phyloP scores from a whole-genome alignment of 2,888 invertebrate species.

The Arge pagana region DNA sequence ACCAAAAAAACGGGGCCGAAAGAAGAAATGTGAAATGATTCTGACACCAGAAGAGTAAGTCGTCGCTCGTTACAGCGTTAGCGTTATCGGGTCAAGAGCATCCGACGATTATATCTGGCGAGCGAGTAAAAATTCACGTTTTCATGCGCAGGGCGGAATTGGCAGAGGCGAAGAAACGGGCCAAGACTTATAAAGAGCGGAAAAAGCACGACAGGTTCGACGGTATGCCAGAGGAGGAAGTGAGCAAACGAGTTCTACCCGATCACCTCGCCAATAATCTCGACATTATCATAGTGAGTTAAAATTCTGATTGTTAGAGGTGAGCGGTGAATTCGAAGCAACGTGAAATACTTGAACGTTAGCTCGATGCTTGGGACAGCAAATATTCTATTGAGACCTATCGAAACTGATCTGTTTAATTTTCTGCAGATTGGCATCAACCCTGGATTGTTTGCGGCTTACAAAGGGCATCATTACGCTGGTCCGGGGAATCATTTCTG shows the following conservation, averaged over 20 bases:
- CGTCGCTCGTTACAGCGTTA: too few species aligned
- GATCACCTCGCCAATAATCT: constrained; percentile 92
- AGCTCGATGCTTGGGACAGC: too few species aligned
- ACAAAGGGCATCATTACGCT: constrained; percentile 98
- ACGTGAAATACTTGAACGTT: too few species aligned
- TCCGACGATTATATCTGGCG: too few species aligned
- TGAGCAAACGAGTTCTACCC: constrained; percentile 88
- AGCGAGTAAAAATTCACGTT: too few species aligned
- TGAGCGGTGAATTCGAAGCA: too few species aligned
- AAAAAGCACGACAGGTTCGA: constrained; percentile 95
- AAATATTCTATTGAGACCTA: too few species aligned
- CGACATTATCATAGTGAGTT: constrained; percentile 98
- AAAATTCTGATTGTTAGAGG: too few species aligned
- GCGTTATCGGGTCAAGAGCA: too few species aligned
- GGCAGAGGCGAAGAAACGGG: constrained; percentile 57
- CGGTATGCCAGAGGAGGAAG: constrained; percentile 96
- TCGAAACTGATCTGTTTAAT: too few species aligned
- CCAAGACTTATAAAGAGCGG: constrained; percentile 72
- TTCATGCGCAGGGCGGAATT: constrained; percentile 57
- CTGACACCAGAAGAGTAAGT: constrained; percentile 59
- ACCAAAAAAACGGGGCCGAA: constrained; percentile 84
- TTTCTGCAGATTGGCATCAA: constrained; percentile 91
- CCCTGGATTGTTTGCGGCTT: constrained; percentile 95
- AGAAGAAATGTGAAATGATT: constrained; percentile 72
- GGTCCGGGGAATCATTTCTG: constrained; percentile 99